Percentiles rank a stretch among this genome's conserved stretches.
phyloP scores from a whole-genome alignment of 2,113 vertebrate genomes.

The Casuarius casuarius region DNA sequence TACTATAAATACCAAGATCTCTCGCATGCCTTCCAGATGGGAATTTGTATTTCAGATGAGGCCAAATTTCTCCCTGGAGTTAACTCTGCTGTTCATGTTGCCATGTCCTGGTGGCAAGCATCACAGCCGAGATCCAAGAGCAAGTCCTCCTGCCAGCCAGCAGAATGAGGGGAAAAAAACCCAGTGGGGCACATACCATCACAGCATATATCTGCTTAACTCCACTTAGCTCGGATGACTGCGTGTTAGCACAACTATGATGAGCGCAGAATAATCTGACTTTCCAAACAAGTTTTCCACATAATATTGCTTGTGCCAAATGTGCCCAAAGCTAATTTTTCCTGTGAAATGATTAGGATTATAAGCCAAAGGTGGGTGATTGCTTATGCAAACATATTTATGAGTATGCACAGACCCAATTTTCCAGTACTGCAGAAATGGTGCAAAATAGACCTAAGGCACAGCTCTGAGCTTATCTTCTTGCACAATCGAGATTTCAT shows the following conservation, averaged over 20 bases:
- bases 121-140: background rate
- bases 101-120: background rate
- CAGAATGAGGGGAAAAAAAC: background rate
- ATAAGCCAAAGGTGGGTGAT: background rate
- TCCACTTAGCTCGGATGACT: accelerated
- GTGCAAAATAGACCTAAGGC: background rate
- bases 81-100: background rate
- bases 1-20: background rate
- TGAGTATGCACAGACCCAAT: background rate
- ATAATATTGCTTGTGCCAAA: background rate
- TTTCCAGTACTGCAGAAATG: conserved; percentile 5
- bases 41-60: background rate
- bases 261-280: background rate
- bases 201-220: background rate
- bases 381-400: conserved; percentile 7
- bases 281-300: conserved; percentile 21
- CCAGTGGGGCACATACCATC: background rate
- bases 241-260: background rate
- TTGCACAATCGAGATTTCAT: background rate
- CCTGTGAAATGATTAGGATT: background rate
- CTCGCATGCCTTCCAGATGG: background rate
- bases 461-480: background rate
- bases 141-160: background rate
- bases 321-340: conserved; percentile 27
- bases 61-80: background rate